These are phyloP conservation scores for Gnathonemus echidnorhynchus DNA, from an alignment of 2,113 vertebrate genomes.

Conservation along the genomic window DNA sequence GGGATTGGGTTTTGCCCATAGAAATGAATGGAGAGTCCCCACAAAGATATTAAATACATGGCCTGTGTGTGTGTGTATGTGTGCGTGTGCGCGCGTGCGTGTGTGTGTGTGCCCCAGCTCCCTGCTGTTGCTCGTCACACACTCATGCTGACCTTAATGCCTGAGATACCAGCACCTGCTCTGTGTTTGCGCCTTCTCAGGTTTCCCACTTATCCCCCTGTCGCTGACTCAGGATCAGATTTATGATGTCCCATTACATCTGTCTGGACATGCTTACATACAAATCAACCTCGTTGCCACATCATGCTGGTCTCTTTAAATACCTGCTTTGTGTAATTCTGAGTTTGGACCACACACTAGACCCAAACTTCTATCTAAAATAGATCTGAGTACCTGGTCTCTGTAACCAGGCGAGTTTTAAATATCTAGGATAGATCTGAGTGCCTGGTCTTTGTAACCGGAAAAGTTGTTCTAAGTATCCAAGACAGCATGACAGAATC, in stretches of 20 bases:
- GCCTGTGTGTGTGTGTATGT: conserved; percentile 12
- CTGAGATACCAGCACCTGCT: conserved; percentile 26
- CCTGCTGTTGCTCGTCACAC: background rate
- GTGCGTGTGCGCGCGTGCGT: background rate
- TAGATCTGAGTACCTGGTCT: background rate
- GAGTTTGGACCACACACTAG: conserved; percentile 13
- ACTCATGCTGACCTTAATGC: background rate
- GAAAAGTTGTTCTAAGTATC: background rate
- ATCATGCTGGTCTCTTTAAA: background rate
- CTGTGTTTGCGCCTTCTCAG: conserved; percentile 28
- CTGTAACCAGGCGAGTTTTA: background rate
- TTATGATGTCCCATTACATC: conserved; percentile 57
- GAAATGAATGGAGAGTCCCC: background rate
- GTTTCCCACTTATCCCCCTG: conserved; percentile 35
- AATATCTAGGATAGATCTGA: background rate
- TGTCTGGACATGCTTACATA: conserved; percentile 60
- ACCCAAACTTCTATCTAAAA: background rate
- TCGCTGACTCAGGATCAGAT: conserved; percentile 48
- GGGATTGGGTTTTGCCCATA: background rate
- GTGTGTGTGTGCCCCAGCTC: background rate
- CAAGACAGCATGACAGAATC: background rate
- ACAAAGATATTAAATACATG: background rate
- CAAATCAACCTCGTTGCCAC: conserved; percentile 44
- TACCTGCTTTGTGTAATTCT: conserved; percentile 26
- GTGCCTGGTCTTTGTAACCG: background rate